These are phyloP conservation scores for Sarcophaga carnaria DNA, from an alignment of 2,888 invertebrate species.

Conservation along the genomic window DNA sequence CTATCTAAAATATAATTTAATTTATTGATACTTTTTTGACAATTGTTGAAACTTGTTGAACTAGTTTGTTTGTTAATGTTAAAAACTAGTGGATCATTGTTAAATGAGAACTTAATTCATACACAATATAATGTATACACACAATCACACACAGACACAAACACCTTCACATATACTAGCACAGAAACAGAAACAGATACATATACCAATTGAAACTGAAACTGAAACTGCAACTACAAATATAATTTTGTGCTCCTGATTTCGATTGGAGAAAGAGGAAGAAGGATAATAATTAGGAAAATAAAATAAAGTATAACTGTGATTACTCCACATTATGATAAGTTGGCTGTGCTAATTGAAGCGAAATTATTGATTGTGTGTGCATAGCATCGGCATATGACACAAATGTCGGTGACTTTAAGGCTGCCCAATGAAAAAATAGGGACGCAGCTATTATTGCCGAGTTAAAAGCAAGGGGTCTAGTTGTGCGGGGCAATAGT, in stretches of 20 bases:
- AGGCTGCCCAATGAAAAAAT: constrained; percentile 13
- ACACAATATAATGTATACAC: constrained; percentile 54
- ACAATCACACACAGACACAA: constrained; percentile 52
- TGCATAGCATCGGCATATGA: constrained; percentile 14
- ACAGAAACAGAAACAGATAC: constrained; percentile 48
- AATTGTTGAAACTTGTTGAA: constrained; percentile 72
- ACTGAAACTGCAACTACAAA: constrained; percentile 1
- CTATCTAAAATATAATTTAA: not conserved
- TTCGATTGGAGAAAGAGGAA: not conserved
- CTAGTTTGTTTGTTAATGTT: constrained; percentile 73
- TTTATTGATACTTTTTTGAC: constrained; percentile 52
- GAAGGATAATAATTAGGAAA: not conserved
- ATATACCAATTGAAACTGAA: constrained; percentile 25
- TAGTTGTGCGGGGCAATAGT: constrained; percentile 25
- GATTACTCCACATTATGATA: constrained; percentile 48
- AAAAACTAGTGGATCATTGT: constrained; percentile 62
- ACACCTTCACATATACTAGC: constrained; percentile 42
- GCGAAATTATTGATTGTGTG: not conserved
- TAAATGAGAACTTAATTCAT: constrained; percentile 70
- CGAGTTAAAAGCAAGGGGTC: constrained; percentile 21
- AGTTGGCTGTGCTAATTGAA: constrained; percentile 41
- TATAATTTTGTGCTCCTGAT: not conserved
- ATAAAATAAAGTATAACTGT: constrained; percentile 41
- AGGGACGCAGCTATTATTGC: constrained; percentile 1
- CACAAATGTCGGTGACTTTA: constrained; percentile 34